Evolutionary conservation across 2,797 vertebrate species (phyloP), one percentile per base, ranked within the genome.

Genomic region (Aeoliscus strigatus): DNA sequence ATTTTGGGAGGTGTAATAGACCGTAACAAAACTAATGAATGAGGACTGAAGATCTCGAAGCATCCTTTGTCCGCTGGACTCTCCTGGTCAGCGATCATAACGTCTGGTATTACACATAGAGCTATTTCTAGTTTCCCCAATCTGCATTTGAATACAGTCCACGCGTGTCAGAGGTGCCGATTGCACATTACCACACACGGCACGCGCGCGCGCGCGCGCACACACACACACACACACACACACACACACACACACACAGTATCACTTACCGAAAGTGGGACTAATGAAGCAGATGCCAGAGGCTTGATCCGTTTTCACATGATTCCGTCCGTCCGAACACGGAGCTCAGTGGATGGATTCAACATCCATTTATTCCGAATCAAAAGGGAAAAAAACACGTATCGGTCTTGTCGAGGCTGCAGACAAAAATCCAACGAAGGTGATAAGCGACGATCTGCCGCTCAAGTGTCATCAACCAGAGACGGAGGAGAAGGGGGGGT

Each of bases 181-280:
- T n/a, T n/a, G n/a, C n/a, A n/a, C n/a, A n/a, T n/a, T n/a, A n/a
- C n/a, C n/a, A n/a, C n/a, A n/a, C n/a, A n/a, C n/a, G n/a, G n/a
- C n/a, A n/a, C n/a, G n/a, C n/a, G n/a, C n/a, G n/a, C n/a, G n/a
- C n/a, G n/a, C n/a, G n/a, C n/a, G n/a, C n/a, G n/a, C n/a, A n/a
- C n/a, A n/a, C n/a, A n/a, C n/a, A n/a, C n/a, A 30, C 28, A 7
- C 28, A 30, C 28, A 30, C 28, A 30, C 40, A 27, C 62, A 54
- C 69, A 50, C 60, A 39, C 46, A 33, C 30, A 47, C 43, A 57
- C 4, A 6, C 66, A 62, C 70, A 38, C 32, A 17, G 30, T 17
- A 27, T 51, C 57, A 85, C 83, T 85, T 78, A 85, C 81, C 83
- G 62, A 45, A 70, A 82, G 80, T 78, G 60, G 62, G 51, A 35